Base-by-base conservation (phyloP, 2,113 vertebrate genomes). In the Boulengeromyrus knoepffleri region DNA sequence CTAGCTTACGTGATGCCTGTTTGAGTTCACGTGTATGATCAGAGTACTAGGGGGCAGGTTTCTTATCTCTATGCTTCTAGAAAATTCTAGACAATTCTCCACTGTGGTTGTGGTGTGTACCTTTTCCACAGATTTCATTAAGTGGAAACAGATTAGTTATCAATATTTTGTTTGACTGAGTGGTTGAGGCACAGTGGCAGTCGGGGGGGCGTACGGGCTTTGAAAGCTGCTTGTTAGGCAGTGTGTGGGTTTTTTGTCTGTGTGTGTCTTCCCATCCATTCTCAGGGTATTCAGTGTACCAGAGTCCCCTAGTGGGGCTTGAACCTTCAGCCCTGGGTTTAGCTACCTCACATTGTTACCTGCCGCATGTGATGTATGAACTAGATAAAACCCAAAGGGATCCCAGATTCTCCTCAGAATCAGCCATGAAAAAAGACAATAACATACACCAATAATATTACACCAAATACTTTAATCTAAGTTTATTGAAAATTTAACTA, bases 401-500 rank as follows among this genome's bases (percentile, higher is more conserved):
- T 15, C 5, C 31, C 2, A 31, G 70, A 39, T 77, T 77, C 36
- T 39, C 15, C 70, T 5, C 13, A 42, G 31, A 42, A 80, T 80
- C 74, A 42, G 62, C 27, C 62, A 70, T 70, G 27, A 80, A 17
- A 80, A 21, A 39, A 42, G 74, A 39, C 70, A 80, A 39, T 80
- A 80, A 42, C 36, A 80, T 42, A 77, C 70, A 39, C 31, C 31
- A 31, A 31, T 31, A 31, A 31, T 84, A 85, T 85, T 24, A 85
- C 42, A 85, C 80, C 9, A 47, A 46, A 19, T 85, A 24, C 46
- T 47, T 24, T 17, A 45, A 47, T 46, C 8, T 85, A 47, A 85
- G 36, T 85, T 85, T 47, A 85, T 85, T 85, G 15, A 46, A 85
- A 85, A 85, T 45, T 12, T 85, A 85, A 47, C 83, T 85, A 85